These are phyloP conservation scores for Porites cylindrica DNA, from an alignment of 92 coral and sea anemone genomes.

Conservation along the genomic window DNA sequence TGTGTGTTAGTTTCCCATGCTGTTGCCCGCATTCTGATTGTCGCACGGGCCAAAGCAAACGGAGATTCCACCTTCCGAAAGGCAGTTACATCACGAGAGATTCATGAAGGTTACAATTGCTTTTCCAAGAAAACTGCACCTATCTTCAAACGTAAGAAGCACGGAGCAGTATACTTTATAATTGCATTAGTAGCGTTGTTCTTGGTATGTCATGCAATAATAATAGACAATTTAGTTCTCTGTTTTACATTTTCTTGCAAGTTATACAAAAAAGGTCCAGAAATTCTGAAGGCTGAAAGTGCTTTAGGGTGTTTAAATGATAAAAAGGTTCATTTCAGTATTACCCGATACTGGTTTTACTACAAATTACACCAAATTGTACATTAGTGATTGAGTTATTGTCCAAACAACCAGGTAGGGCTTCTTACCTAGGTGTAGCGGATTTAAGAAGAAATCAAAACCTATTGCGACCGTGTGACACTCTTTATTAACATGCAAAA, in stretches of 20 bases:
- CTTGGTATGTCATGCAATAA: slow-evolving; percentile 1
- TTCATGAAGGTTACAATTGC: not conserved
- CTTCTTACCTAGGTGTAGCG: too few relatives aligned
- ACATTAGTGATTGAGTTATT: too few relatives aligned
- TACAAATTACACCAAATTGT: too few relatives aligned
- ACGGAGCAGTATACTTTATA: not conserved
- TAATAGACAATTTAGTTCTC: not conserved
- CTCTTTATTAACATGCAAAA: too few relatives aligned
- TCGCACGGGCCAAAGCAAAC: not conserved
- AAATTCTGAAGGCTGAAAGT: not conserved
- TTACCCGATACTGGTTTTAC: too few relatives aligned
- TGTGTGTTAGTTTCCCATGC: not conserved
- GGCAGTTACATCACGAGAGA: not conserved
- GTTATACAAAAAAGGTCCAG: not conserved
- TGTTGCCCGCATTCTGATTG: not conserved
- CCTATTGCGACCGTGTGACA: too few relatives aligned
- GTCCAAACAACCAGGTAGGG: too few relatives aligned
- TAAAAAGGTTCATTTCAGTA: too few relatives aligned
- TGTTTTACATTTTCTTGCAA: not conserved
- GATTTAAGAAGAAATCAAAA: too few relatives aligned
- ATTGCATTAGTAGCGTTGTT: slow-evolving; percentile 15
- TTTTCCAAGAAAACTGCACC: not conserved
- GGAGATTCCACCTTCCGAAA: not conserved
- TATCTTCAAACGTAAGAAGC: slow-evolving; percentile 3
- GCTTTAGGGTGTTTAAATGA: too few relatives aligned